Evolutionary conservation across 2,888 invertebrate genomes (phyloP), one percentile per base, ranked within the genome.

Genomic region (Scaptomyza cyrtandrae): DNA sequence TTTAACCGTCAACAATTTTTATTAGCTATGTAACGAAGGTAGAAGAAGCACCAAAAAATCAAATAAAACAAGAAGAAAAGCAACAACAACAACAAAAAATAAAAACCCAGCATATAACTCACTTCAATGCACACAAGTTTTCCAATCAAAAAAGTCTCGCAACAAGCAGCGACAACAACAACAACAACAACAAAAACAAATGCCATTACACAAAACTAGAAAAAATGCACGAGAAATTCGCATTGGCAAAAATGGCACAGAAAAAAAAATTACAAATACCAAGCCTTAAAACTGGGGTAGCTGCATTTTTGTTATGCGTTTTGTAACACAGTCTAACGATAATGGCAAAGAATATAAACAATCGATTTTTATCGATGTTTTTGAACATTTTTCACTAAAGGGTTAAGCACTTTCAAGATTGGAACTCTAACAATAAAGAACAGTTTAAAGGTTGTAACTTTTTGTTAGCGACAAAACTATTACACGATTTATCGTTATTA

Each of bases 71-170:
- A 61, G 48, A 43, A 4, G 9, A 43, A 19, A 48, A 49, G n/a
- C 60, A 13, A 33, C 16, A 29, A n/a, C 39, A 13, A 16, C 9
- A 44, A 24, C 27, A 44, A 35, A n/a, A 11, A 29, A 24, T 24
- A 24, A 3, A 29, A 45, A 19, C 24, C 35, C 50, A 46, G 39
- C 45, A 64, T 41, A 53, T 35, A 67, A 49, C 59, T 63, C 57
- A 64, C 50, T 54, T 27, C 45, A 56, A 49, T 52, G 71, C 55
- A 59, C 54, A 61, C 58, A 74, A 74, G 66, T 75, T 75, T 75
- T 68, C 75, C 75, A 75, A 75, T 75, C 75, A 71, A 67, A 75
- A 74, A 74, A 75, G 57, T 66, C 73, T 68, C 53, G 61, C 54
- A 54, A 54, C 48, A 67, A 67, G 50, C 53, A 58, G 57, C 24